Percentiles rank a stretch among this genome's conserved stretches.
Conservation (phyloP, 2,113 vertebrate species). For the Callopanchax toddi region DNA sequence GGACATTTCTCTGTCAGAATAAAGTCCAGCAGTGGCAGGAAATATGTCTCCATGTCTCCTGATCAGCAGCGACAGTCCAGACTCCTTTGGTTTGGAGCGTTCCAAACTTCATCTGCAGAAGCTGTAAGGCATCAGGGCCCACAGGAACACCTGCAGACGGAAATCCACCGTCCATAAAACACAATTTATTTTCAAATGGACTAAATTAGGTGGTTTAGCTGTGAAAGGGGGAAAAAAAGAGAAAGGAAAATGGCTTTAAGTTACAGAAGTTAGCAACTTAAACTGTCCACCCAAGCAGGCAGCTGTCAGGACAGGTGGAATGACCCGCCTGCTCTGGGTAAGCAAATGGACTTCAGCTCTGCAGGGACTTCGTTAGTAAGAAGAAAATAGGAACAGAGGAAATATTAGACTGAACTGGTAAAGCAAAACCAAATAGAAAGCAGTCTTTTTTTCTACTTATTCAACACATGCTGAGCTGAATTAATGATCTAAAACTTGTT, state of each 20-base stretch:
- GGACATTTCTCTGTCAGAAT: slow-evolving; percentile 55
- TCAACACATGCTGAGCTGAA: slow-evolving; percentile 37
- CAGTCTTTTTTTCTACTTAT: slow-evolving; percentile 7
- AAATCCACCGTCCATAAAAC: slow-evolving; percentile 25
- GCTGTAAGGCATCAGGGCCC: slow-evolving; percentile 44
- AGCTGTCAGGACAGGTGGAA: slow-evolving; percentile 28
- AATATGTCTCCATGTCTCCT: slow-evolving; percentile 32
- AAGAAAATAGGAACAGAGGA: slow-evolving; percentile 8
- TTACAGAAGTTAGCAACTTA: slow-evolving; percentile 26
- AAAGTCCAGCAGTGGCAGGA: slow-evolving; percentile 55
- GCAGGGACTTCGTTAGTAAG: slow-evolving; percentile 41
- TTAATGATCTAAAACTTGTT: slow-evolving; percentile 34
- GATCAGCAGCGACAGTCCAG: slow-evolving; percentile 22
- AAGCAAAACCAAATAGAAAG: slow-evolving; percentile 20
- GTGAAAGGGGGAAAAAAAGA: slow-evolving; percentile 16
- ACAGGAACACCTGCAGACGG: slow-evolving; percentile 43
- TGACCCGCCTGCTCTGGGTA: slow-evolving; percentile 21
- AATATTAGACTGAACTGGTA: slow-evolving; percentile 33
- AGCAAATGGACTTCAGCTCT: slow-evolving; percentile 36
- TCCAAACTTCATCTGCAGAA: slow-evolving; percentile 43
- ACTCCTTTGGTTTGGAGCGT: slow-evolving; percentile 12
- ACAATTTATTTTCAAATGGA: slow-evolving; percentile 10
- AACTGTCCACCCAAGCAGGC: slow-evolving; percentile 24
- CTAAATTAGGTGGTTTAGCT: slow-evolving; percentile 50
- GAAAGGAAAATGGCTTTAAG: slow-evolving; percentile 33